Conservation (phyloP, 1,140 invertebrate genomes). For the Dendroctonus ponderosae region DNA sequence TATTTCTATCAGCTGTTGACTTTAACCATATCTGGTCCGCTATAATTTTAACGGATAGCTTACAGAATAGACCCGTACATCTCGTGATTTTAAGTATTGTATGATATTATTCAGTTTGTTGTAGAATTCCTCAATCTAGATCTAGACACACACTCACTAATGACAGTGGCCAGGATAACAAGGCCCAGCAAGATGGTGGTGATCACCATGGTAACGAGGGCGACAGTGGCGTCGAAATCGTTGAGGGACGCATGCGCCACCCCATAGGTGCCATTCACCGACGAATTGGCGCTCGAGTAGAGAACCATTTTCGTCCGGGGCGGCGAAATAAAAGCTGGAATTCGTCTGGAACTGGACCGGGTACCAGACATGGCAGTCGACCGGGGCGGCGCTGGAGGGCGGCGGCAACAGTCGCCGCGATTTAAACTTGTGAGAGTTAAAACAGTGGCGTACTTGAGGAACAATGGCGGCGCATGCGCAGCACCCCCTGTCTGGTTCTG, state of each 20-base stretch:
- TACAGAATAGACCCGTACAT: no score
- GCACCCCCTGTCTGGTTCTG: slow-evolving; percentile 7
- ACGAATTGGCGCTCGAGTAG: slow-evolving; percentile 12
- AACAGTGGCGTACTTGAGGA: slow-evolving; percentile 9
- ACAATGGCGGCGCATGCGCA: slow-evolving; percentile 7
- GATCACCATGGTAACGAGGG: slow-evolving; percentile 53
- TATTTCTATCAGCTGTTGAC: no score
- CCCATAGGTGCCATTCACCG: slow-evolving; percentile 15
- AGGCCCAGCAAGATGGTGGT: slow-evolving; percentile 57
- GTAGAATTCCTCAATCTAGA: no score
- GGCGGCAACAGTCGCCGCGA: slow-evolving; percentile 16
- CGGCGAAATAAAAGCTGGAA: slow-evolving; percentile 36
- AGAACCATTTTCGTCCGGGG: slow-evolving; percentile 32
- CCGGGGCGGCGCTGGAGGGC: not conserved
- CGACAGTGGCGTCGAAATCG: slow-evolving; percentile 30
- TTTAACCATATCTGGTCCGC: no score
- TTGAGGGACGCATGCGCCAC: slow-evolving; percentile 9
- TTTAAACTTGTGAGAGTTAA: slow-evolving; percentile 25
- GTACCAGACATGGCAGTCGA: slow-evolving; percentile 40
- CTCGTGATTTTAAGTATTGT: no score
- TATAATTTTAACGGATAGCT: no score
- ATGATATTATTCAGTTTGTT: no score
- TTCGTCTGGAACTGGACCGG: slow-evolving; percentile 36
- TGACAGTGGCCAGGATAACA: slow-evolving; percentile 59
- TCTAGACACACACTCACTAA: slow-evolving; percentile 55